These are phyloP conservation scores for Chaetodon auriga DNA, from an alignment of 2,113 vertebrate genomes.

Conservation along the genomic window DNA sequence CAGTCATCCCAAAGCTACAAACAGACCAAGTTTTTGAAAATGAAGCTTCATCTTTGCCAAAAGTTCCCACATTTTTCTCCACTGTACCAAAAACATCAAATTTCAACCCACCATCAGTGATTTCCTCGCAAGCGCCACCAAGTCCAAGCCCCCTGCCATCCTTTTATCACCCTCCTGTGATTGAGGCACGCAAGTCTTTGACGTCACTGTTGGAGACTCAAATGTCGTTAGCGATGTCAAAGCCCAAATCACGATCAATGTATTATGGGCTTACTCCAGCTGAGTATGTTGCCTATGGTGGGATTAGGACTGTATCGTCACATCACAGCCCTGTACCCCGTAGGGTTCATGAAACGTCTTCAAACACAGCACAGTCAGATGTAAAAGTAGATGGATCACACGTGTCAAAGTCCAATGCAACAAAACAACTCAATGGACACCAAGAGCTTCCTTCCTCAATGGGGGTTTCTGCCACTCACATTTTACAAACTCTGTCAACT, in stretches of 20 bases:
- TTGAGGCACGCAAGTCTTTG: conserved; percentile 76
- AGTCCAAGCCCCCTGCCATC: conserved; percentile 36
- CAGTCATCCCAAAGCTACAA: conserved; percentile 27
- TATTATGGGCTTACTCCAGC: conserved; percentile 84
- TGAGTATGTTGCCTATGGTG: conserved; percentile 81
- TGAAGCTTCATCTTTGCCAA: conserved; percentile 58
- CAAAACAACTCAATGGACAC: conserved; percentile 51
- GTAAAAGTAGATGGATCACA: conserved; percentile 33
- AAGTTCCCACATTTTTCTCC: conserved; percentile 65
- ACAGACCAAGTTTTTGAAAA: conserved; percentile 48
- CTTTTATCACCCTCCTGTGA: conserved; percentile 57
- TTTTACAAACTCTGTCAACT: conserved; percentile 24
- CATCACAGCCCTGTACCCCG: conserved; percentile 40
- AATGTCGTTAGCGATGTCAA: conserved; percentile 66
- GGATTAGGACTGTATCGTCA: conserved; percentile 67
- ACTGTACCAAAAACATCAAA: conserved; percentile 38
- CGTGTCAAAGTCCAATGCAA: conserved; percentile 40
- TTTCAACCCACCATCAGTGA: conserved; percentile 25
- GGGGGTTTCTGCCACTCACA: conserved; percentile 32
- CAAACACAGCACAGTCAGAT: conserved; percentile 43
- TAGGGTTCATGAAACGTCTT: conserved; percentile 32
- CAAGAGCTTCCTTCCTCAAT: conserved; percentile 24
- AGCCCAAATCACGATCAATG: conserved; percentile 76
- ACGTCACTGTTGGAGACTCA: conserved; percentile 73
- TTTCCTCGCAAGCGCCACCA: conserved; percentile 31